Evolutionary conservation across 2,113 vertebrate species (phyloP).

Genomic region (Mus musculus): DNA sequence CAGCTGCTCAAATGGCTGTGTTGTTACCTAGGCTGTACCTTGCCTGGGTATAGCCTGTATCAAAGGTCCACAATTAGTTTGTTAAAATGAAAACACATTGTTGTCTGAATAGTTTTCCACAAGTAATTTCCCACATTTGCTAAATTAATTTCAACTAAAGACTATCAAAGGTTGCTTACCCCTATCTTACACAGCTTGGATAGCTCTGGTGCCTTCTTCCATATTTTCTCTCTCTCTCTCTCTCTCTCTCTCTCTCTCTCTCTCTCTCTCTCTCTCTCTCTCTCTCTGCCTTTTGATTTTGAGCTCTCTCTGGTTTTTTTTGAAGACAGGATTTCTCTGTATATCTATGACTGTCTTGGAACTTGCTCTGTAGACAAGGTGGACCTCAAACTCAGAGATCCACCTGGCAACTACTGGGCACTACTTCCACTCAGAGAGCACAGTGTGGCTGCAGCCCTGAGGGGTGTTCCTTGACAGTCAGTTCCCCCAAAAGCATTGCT

Average conservation of each 20-base stretch:
- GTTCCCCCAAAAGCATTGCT: background rate
- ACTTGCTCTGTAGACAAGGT: background rate
- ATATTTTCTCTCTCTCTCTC: background rate
- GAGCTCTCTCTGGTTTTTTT: background rate
- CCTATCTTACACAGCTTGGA: rapidly evolving
- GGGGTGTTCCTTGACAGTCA: background rate
- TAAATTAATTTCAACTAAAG: background rate
- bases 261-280: background rate
- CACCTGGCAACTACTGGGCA: background rate
- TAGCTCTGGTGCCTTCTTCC: background rate
- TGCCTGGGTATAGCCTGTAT: background rate
- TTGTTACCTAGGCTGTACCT: background rate
- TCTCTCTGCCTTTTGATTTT: too few relatives aligned
- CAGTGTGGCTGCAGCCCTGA: background rate
- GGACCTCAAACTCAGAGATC: background rate
- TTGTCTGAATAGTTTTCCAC: background rate
- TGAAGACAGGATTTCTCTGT: background rate
- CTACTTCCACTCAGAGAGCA: background rate
- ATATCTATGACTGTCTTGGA: background rate
- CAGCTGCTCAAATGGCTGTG: background rate
- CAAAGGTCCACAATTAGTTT: background rate
- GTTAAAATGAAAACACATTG: background rate
- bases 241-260: background rate
- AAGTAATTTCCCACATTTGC: conserved; percentile 30
- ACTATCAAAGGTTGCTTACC: background rate